Evolutionary conservation across 2,113 vertebrate species (phyloP), one percentile per base, ranked within the genome.

Genomic region (Pachypanchax playfairii): DNA sequence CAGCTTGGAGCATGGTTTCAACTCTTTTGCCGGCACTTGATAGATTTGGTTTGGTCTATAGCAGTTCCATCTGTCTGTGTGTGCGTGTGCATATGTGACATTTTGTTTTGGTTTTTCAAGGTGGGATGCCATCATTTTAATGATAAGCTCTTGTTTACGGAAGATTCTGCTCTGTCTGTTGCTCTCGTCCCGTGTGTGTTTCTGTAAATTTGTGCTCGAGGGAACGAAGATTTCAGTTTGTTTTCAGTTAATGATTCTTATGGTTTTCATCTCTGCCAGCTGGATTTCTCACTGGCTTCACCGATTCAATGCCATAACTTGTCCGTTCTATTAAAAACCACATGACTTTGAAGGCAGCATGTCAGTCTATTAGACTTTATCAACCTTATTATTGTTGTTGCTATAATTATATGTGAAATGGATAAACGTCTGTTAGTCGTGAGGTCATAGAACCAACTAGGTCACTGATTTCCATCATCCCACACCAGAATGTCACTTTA

Each of bases 301-400:
- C 70, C 84, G 85, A 80, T 75, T 90, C 82, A 81, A 39, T 51
- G 73, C 77, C 74, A 70, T 75, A 74, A 54, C 55, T 52, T 26
- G 11, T 29, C 73, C 59, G 51, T 44, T 82, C 48, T 56, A 57
- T 80, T 70, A 56, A 56, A 79, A 66, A 65, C n/a, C n/a, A n/a
- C n/a, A n/a, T n/a, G n/a, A n/a, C n/a, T n/a, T n/a, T n/a, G n/a
- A n/a, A n/a, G n/a, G n/a, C n/a, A n/a, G n/a, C n/a, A n/a, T n/a
- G n/a, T n/a, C n/a, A n/a, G n/a, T n/a, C n/a, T n/a, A n/a, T n/a
- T n/a, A n/a, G n/a, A n/a, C n/a, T n/a, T n/a, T n/a, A n/a, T n/a
- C n/a, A n/a, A n/a, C n/a, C n/a, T n/a, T n/a, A n/a, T n/a, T n/a
- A n/a, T n/a, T n/a, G n/a, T n/a, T n/a, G n/a, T n/a, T n/a, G n/a